Percentiles rank a stretch among this genome's conserved stretches.
Evolutionary conservation across 2,113 vertebrate species (phyloP).

Genomic region (Centropus unirufus): DNA sequence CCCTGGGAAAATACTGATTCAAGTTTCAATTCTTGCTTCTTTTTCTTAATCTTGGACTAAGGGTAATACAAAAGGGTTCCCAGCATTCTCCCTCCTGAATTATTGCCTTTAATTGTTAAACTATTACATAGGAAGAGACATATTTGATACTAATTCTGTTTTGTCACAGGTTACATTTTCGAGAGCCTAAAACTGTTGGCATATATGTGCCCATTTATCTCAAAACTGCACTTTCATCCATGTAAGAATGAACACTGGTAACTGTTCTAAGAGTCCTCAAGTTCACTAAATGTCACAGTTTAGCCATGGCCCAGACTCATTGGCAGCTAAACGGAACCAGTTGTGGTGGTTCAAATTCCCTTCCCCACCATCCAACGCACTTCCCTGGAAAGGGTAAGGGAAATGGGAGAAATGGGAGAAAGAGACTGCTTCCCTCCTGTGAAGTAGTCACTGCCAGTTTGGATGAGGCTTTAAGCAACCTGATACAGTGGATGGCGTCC

Average conservation of each 20-base stretch:
- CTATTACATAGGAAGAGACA: background rate
- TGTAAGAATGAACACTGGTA: background rate
- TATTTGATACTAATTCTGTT: background rate
- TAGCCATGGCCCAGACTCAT: no score
- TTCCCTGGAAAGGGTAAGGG: no score
- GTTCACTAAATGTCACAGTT: background rate
- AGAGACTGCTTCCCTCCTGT: no score
- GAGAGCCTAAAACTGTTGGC: background rate
- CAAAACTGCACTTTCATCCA: background rate
- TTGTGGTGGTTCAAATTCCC: no score
- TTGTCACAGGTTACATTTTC: background rate
- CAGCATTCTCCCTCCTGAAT: background rate
- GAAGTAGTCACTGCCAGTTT: no score
- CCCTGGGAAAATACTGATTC: no score
- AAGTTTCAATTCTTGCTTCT: no score
- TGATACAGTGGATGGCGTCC: no score
- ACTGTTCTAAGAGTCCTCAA: background rate
- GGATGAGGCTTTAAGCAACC: no score
- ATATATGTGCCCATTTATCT: background rate
- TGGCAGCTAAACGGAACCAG: no score
- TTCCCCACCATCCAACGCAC: no score
- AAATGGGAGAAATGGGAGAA: no score
- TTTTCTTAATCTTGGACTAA: background rate
- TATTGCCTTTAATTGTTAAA: background rate
- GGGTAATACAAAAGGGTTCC: background rate